phyloP scores from a whole-genome alignment of 2,113 vertebrate species.

The Poeciliopsis retropinna region DNA sequence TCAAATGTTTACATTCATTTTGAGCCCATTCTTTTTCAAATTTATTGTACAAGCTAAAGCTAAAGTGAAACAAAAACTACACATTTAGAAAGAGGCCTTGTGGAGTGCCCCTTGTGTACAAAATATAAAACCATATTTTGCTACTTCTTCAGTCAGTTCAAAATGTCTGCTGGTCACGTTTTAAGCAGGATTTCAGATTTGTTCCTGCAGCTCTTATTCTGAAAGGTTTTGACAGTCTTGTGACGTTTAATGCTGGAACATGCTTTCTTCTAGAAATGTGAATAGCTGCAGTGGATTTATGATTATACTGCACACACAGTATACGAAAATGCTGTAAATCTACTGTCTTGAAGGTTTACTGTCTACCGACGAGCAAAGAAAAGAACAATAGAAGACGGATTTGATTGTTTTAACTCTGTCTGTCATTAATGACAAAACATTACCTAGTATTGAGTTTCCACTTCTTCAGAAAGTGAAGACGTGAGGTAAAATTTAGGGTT shows the following conservation, averaged over 20 bases:
- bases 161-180: background rate
- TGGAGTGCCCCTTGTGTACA: background rate
- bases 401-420: slow-evolving; percentile 7
- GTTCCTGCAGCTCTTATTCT: slow-evolving; percentile 9
- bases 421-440: slow-evolving; percentile 25
- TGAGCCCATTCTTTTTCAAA: slow-evolving; percentile 6
- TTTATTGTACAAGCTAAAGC: background rate
- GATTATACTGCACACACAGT: slow-evolving; percentile 9
- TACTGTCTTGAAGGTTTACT: slow-evolving; percentile 27
- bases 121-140: slow-evolving; percentile 14
- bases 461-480: background rate
- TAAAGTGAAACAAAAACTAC: slow-evolving; percentile 4
- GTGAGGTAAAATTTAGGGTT: slow-evolving; percentile 5
- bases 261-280: slow-evolving; percentile 9
- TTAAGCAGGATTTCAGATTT: background rate
- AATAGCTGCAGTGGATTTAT: background rate
- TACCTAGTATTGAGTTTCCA: slow-evolving; percentile 29
- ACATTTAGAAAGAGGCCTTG: background rate
- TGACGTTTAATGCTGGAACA: slow-evolving; percentile 14
- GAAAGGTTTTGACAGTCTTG: background rate
- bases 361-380: background rate
- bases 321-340: slow-evolving; percentile 20
- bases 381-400: background rate
- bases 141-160: background rate
- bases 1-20: slow-evolving; percentile 53